These are phyloP conservation scores for Cinclus mexicanus DNA, from an alignment of 2,113 vertebrate species.

Conservation along the genomic window DNA sequence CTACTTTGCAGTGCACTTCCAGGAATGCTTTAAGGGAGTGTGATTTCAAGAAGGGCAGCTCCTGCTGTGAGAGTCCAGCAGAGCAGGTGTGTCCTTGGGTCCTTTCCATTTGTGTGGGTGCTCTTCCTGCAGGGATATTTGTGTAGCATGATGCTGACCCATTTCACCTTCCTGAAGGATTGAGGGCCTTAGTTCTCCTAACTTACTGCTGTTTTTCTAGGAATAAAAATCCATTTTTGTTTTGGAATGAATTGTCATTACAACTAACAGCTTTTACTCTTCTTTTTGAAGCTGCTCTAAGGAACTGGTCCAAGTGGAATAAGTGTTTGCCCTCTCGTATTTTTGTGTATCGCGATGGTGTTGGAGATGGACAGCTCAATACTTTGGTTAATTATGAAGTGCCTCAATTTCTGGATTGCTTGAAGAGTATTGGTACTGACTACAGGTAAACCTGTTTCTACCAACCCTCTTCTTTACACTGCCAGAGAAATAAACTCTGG, in stretches of 20 bases:
- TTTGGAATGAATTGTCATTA: background rate
- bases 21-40: background rate
- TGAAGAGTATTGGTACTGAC: constrained; percentile 81
- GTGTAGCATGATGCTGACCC: background rate
- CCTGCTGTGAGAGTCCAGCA: background rate
- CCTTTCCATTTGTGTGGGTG: background rate
- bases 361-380: constrained; percentile 91
- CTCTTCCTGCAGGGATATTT: background rate
- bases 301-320: constrained; percentile 83
- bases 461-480: background rate
- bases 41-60: background rate
- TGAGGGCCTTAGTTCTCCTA: background rate
- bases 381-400: constrained; percentile 90
- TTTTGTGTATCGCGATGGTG: constrained; percentile 92
- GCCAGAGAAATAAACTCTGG: background rate
- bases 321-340: constrained; percentile 85
- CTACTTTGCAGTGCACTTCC: background rate
- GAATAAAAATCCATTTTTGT: background rate
- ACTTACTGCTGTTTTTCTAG: background rate
- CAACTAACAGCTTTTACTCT: background rate
- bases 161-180: background rate
- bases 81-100: background rate
- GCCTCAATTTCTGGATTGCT: constrained; percentile 86
- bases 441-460: constrained; percentile 79
- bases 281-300: constrained; percentile 79